Evolutionary conservation across 2,113 vertebrate genomes (phyloP).

Genomic region (Eudorcas thomsonii): DNA sequence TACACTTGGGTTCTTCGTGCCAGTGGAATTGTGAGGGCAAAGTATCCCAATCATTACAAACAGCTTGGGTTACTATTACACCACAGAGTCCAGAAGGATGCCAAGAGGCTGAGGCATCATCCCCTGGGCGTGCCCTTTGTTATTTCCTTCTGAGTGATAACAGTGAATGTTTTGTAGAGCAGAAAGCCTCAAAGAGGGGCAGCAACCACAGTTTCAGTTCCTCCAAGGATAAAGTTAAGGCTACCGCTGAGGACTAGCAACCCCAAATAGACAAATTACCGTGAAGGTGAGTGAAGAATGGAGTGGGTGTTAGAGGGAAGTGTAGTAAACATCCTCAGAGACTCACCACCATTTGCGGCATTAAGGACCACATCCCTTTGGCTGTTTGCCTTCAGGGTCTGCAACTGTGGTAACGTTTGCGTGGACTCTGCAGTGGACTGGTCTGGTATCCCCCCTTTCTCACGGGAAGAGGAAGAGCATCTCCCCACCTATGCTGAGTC

Average conservation of each 20-base stretch:
- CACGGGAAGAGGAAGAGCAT: not conserved
- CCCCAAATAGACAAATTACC: not conserved
- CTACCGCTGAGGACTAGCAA: not conserved
- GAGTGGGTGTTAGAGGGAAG: not conserved
- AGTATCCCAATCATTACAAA: too few relatives aligned
- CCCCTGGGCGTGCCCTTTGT: not conserved
- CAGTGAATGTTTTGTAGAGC: not conserved
- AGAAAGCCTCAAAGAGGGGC: not conserved
- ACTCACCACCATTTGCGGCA: accelerated
- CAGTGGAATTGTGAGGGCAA: not conserved
- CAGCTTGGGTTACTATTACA: not conserved
- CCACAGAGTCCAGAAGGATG: accelerated
- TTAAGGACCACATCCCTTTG: not conserved
- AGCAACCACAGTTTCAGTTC: accelerated
- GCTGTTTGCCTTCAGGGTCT: not conserved
- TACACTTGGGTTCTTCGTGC: not conserved
- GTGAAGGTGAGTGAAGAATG: not conserved
- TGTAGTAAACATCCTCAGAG: not conserved
- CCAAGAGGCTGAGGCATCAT: not conserved
- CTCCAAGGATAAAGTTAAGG: not conserved
- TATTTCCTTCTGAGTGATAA: not conserved
- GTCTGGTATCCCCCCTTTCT: not conserved
- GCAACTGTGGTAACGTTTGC: too few relatives aligned
- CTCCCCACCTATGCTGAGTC: not conserved
- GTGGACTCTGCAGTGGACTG: too few relatives aligned